Conservation (phyloP, 2,888 invertebrate species). For the Formica aserva region DNA sequence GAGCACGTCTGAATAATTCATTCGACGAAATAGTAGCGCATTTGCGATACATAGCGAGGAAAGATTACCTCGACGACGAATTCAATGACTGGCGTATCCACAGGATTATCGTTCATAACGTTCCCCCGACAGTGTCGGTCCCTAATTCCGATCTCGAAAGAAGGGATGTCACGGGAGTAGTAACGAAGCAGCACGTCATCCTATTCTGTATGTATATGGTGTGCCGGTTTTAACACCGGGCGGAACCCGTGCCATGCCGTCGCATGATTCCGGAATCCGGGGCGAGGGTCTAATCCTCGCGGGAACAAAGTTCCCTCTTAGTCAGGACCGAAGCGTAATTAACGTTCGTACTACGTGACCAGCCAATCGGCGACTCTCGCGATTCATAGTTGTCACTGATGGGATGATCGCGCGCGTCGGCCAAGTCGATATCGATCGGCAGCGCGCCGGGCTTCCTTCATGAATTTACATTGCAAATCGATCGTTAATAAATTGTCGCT, state of each 20-base stretch:
- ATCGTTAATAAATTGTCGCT: slow-evolving; percentile 59
- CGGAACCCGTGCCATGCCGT: slow-evolving; percentile 56
- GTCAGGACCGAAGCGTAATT: slow-evolving; percentile 74
- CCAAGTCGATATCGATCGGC: slow-evolving; percentile 64
- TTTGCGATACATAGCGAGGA: slow-evolving; percentile 27
- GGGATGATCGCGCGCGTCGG: slow-evolving; percentile 55
- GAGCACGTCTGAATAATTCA: slow-evolving; percentile 44
- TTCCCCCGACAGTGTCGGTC: slow-evolving; percentile 45
- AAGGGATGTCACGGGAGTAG: slow-evolving; percentile 58
- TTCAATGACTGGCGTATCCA: slow-evolving; percentile 60
- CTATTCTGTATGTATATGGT: slow-evolving; percentile 69
- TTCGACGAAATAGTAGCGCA: slow-evolving; percentile 10
- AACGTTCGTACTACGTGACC: slow-evolving; percentile 74
- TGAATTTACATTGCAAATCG: slow-evolving; percentile 69
- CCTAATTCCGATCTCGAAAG: slow-evolving; percentile 65
- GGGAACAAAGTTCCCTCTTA: slow-evolving; percentile 74
- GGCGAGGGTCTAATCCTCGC: slow-evolving; percentile 67
- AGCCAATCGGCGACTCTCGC: slow-evolving; percentile 70
- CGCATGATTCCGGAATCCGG: slow-evolving; percentile 73
- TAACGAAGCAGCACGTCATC: slow-evolving; percentile 60
- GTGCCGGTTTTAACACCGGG: slow-evolving; percentile 70
- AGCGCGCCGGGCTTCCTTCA: slow-evolving; percentile 33
- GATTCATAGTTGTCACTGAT: slow-evolving; percentile 65
- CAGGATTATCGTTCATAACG: slow-evolving; percentile 56
- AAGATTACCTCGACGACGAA: slow-evolving; percentile 33